Conservation (phyloP, 2,797 vertebrate genomes). For the Linurgus olivaceus region DNA sequence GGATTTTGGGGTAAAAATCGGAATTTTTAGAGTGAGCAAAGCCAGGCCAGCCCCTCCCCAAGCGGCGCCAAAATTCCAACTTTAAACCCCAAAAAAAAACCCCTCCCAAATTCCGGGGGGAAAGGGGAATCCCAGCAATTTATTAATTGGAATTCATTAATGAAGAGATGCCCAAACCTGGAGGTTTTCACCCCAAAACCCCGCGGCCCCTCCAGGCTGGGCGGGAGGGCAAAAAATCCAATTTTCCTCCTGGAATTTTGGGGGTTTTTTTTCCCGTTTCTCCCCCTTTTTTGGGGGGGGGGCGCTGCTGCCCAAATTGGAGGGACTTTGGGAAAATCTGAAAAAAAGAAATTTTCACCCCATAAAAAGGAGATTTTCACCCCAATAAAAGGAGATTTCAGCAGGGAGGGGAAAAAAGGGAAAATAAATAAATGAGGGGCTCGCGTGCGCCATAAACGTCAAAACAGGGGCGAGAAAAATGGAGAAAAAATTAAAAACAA, state of each 20-base stretch:
- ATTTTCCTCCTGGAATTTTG: not conserved
- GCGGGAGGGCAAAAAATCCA: not conserved
- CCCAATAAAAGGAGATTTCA: not conserved
- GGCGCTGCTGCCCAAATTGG: not conserved
- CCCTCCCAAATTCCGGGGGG: not conserved
- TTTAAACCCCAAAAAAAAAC: not conserved
- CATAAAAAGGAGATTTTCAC: not conserved
- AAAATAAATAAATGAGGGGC: not conserved
- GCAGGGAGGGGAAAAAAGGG: not conserved
- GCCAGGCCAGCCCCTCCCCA: not conserved
- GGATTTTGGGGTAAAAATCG: not conserved
- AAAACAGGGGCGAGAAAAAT: not conserved
- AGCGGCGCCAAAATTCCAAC: not conserved
- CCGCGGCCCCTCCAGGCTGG: not conserved
- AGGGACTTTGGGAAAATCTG: not conserved
- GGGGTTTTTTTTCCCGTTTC: rapidly evolving
- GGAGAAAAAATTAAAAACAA: not conserved
- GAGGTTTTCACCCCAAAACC: not conserved
- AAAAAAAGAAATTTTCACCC: not conserved
- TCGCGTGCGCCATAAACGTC: not conserved
- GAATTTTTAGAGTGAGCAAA: not conserved
- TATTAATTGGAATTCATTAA: not conserved
- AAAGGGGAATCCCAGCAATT: not conserved
- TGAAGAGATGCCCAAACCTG: not conserved
- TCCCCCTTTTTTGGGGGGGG: not conserved